These are phyloP conservation scores for Apaloderma vittatum DNA, from an alignment of 2,113 vertebrate genomes.

Conservation along the genomic window DNA sequence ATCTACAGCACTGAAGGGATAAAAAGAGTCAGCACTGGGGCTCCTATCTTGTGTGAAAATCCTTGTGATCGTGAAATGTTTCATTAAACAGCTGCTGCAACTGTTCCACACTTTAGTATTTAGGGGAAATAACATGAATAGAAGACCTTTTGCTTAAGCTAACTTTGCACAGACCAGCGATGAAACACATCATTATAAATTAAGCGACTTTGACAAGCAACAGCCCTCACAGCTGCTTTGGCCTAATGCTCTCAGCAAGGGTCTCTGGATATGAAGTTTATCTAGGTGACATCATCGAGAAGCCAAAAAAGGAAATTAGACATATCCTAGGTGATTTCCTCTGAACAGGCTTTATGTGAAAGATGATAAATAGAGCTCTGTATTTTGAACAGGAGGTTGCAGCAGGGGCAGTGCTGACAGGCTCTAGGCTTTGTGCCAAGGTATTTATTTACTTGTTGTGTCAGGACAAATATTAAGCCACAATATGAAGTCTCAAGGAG, in stretches of 20 bases:
- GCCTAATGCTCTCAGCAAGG: background rate
- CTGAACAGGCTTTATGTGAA: background rate
- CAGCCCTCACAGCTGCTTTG: background rate
- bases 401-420: conserved; percentile 26
- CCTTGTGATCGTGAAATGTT: background rate
- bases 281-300: background rate
- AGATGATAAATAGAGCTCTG: conserved; percentile 19
- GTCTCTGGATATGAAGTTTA: background rate
- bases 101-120: background rate
- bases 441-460: conserved; percentile 62
- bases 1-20: background rate
- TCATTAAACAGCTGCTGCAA: background rate
- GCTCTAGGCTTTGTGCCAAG: conserved; percentile 49
- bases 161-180: background rate
- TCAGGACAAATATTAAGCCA: conserved; percentile 41
- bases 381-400: conserved; percentile 35
- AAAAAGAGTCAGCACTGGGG: background rate
- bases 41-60: background rate
- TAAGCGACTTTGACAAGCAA: background rate
- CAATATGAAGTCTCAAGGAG: background rate
- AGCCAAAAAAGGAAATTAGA: conserved; percentile 33
- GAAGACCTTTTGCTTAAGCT: background rate
- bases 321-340: conserved; percentile 19
- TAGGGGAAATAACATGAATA: background rate
- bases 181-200: background rate